Base-by-base conservation (phyloP, 2,888 invertebrate species). In the Trichogramma dendrolimi region DNA sequence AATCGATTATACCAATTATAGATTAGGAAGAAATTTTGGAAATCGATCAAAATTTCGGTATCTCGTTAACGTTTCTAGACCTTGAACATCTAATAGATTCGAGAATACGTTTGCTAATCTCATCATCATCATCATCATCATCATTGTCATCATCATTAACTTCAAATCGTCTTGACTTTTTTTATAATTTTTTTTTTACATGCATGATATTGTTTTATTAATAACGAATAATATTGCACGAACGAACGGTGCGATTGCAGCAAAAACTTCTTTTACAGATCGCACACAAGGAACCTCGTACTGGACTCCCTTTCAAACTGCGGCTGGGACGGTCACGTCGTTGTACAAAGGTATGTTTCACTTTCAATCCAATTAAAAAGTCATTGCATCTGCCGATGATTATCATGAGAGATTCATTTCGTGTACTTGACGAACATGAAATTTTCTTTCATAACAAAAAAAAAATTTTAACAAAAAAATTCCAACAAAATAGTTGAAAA, bases 261-360 rank as follows among this genome's bases (percentile, higher is more conserved):
- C 27, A 27, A 27, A 27, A 27, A 27, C 27, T 27, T 27, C 6
- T 54, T 69, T 71, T 79, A 8, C 78, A 88, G 87, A 88, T 81
- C 85, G 87, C 68, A 83, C 84, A 71, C 86, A 87, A 69, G 86
- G 85, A 66, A 83, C 86, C 65, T 69, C 70, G 11, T 79, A 88
- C 64, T 90, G 90, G 90, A 78, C 88, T 75, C 89, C 90, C 71
- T 90, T 90, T 80, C 90, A 90, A 80, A 89, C 88, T 71, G 90
- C 90, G 71, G 90, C 90, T 71, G 88, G 89, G 62, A 87, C 88
- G 68, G 88, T 90, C 68, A 90, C 90, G 67, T 84, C 87, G 61
- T 81, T 90, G 67, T 90, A 90, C 79, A 90, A 89, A 88, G 90
- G 90, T 88, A 78, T 70, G 73, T 72, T 64, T 61, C 38, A 27